A percentile compares a stretch with the other conserved stretches of the same genome.
Evolutionary conservation across 2,888 invertebrate species (phyloP).

Genomic region (Drosophila anceps): DNA sequence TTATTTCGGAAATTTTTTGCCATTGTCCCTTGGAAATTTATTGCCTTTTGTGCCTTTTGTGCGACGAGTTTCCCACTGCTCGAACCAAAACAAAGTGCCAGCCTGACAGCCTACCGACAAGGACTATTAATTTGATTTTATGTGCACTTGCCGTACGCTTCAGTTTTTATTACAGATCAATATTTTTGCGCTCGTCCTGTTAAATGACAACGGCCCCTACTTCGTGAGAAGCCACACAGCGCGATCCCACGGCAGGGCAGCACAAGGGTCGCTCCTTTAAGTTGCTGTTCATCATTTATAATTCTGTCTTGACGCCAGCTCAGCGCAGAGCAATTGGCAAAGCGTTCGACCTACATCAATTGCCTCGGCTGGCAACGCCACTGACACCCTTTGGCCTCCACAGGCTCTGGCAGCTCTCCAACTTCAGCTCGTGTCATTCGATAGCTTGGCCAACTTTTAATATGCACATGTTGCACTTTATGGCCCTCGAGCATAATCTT

Average conservation of each 20-base stretch:
- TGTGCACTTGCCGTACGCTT: constrained; percentile 67
- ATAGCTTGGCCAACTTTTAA: constrained; percentile 53
- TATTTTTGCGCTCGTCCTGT: constrained; percentile 70
- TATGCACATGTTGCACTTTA: constrained; percentile 63
- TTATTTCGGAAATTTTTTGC: constrained; percentile 22
- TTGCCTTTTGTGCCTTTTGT: constrained; percentile 59
- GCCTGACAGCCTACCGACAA: constrained; percentile 65
- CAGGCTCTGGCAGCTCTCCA: neutral
- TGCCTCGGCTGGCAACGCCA: constrained; percentile 6
- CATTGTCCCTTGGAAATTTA: constrained; percentile 61
- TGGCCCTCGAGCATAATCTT: constrained; percentile 17
- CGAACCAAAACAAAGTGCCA: constrained; percentile 77
- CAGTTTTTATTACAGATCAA: constrained; percentile 71
- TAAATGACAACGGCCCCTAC: constrained; percentile 47
- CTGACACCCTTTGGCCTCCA: neutral
- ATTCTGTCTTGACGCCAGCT: constrained; percentile 36
- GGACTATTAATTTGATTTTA: constrained; percentile 79
- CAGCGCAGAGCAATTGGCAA: constrained; percentile 7
- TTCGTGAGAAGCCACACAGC: constrained; percentile 67
- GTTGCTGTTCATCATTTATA: constrained; percentile 21
- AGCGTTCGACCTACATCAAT: constrained; percentile 36
- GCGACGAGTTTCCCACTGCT: constrained; percentile 74
- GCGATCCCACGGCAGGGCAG: constrained; percentile 22
- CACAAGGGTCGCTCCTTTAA: constrained; percentile 9
- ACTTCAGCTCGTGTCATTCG: constrained; percentile 40